Evolutionary conservation across 2,797 vertebrate species (phyloP), one percentile per base, ranked within the genome.

Genomic region (Enteromius trimaculatus): DNA sequence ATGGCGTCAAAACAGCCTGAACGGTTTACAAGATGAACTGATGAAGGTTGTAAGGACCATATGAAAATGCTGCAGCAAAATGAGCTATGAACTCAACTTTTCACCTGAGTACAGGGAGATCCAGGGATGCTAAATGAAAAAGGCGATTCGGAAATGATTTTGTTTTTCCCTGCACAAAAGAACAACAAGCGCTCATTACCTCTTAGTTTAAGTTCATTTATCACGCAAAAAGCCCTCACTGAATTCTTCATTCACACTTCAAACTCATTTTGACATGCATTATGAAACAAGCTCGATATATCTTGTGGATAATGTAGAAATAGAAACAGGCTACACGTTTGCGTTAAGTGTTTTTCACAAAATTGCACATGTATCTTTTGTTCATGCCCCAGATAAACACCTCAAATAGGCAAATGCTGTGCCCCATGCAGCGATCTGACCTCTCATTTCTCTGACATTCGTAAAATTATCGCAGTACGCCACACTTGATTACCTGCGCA

Each of bases 331-430:
- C 21, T 17, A 77, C 75, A 62, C 62, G 66, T 10, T 71, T 47
- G 58, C 23, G 34, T 4, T 51, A 26, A 31, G 17, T 55, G 64
- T 16, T 49, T 79, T 79, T 69, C 21, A 39, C 21, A 53, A 47
- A 64, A 65, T 19, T 7, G 16, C 77, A 77, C 17, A 29, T 9
- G 26, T 29, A 44, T 31, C n/a, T 72, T 81, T 34, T 29, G 29
- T 75, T 39, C 19, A 47, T 77, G 74, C 37, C 64, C 17, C 26
- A 77, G 64, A 77, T 60, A 83, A 83, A 77, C 51, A 69, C 37
- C 34, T 66, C 10, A 60, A 58, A 77, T 16, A 31, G 34, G 62
- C 23, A 81, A 65, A 37, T n/a, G 60, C 13, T 29, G 21, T 42
- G 47, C 10, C 34, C 31, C 47, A 37, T 13, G 68, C 21, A 51